Percentiles rank a stretch among this genome's conserved stretches.
Evolutionary conservation across 53 echinoderm and acorn worm genomes (phyloP).

Genomic region (Antedon mediterranea): DNA sequence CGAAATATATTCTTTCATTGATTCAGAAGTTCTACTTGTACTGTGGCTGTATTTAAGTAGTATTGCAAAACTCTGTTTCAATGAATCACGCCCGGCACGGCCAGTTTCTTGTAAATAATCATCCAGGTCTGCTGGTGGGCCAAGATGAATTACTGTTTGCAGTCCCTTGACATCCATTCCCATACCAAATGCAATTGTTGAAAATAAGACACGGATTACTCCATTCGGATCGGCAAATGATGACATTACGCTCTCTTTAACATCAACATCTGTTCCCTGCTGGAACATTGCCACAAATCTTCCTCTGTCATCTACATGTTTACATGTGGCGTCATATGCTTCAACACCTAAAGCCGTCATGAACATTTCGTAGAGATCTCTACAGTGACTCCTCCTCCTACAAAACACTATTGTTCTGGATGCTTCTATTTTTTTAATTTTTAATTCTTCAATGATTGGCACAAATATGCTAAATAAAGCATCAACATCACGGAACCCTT

Average conservation of each 20-base stretch:
- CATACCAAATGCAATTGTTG: conserved; percentile 46
- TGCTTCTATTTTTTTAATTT: too few species aligned
- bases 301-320: too few species aligned
- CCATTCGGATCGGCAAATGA: conserved; percentile 6
- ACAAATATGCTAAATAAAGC: neutral
- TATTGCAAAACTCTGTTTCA: conserved; percentile 10
- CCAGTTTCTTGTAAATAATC: conserved; percentile 23
- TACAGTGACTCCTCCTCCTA: too few species aligned
- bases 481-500: conserved; percentile 1
- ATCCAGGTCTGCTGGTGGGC: conserved; percentile 13
- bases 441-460: too few species aligned
- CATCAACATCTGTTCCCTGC: too few species aligned
- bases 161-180: conserved; percentile 29
- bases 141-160: conserved; percentile 19
- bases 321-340: too few species aligned
- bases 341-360: too few species aligned
- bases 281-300: too few species aligned
- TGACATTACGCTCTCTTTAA: too few species aligned
- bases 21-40: neutral
- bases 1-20: conserved; percentile 14
- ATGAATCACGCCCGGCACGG: conserved; percentile 15
- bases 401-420: too few species aligned
- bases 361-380: neutral
- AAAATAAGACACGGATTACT: conserved; percentile 19
- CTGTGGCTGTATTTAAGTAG: conserved; percentile 13